phyloP scores from a whole-genome alignment of 2,888 invertebrate species.

The Troides oblongomaculatus region DNA sequence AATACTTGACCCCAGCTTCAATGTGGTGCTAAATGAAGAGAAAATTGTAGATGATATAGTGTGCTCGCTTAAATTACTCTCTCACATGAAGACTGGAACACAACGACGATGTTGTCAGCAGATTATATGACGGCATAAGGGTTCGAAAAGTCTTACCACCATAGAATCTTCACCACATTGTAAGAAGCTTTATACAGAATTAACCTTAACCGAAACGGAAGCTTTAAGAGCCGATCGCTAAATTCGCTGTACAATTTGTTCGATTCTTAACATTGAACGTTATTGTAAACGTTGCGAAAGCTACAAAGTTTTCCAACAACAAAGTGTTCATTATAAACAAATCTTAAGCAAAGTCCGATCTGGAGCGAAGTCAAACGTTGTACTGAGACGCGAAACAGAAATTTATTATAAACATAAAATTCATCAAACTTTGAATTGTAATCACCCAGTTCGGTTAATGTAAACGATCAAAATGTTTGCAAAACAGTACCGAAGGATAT shows the following conservation, averaged over 20 bases:
- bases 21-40: too few species aligned
- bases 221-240: not conserved
- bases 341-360: conserved; percentile 26
- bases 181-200: too few species aligned
- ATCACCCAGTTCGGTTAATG: conserved; percentile 25
- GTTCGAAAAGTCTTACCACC: too few species aligned
- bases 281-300: conserved; percentile 5
- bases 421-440: conserved; percentile 28
- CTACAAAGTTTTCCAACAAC: conserved; percentile 18
- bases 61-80: too few species aligned
- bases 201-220: too few species aligned
- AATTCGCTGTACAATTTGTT: not conserved
- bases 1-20: too few species aligned
- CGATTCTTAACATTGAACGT: conserved; percentile 1
- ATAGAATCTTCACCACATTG: too few species aligned
- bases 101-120: too few species aligned
- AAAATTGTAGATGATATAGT: too few species aligned
- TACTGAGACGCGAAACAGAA: conserved; percentile 18
- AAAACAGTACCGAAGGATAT: not conserved
- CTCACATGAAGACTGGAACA: too few species aligned
- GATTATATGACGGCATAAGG: too few species aligned
- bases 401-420: conserved; percentile 28
- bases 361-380: conserved; percentile 25
- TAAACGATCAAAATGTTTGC: conserved; percentile 20
- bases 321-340: conserved; percentile 27